Percentiles rank a stretch among this genome's conserved stretches.
Conservation (phyloP, 2,113 vertebrate species). For the Eidolon helvum region DNA sequence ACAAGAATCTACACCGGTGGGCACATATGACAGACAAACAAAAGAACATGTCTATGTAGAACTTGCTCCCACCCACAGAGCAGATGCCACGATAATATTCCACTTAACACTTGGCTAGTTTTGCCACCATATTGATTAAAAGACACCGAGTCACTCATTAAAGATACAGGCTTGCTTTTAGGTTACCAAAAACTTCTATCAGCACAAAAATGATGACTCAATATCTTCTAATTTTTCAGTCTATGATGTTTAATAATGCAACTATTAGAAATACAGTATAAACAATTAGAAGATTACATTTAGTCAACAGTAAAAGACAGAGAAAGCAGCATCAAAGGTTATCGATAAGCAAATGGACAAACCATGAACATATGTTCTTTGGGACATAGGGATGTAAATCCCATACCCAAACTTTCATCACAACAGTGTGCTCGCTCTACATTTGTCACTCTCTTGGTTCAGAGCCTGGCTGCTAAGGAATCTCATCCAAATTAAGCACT, state of each 20-base stretch:
- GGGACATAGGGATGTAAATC: background rate
- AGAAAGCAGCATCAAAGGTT: background rate
- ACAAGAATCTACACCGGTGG: background rate
- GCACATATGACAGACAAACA: background rate
- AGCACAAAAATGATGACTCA: background rate
- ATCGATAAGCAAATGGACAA: background rate
- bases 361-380: background rate
- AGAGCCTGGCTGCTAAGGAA: background rate
- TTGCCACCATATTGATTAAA: background rate
- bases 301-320: background rate
- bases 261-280: background rate
- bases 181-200: background rate
- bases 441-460: background rate
- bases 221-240: background rate
- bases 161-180: background rate
- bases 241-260: background rate
- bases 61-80: background rate
- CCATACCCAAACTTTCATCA: background rate
- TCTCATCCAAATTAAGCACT: background rate
- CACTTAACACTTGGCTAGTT: background rate
- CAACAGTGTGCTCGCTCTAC: background rate
- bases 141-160: background rate
- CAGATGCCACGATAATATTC: background rate
- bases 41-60: background rate
- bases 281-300: background rate